phyloP scores from a whole-genome alignment of 2,888 invertebrate genomes.

The Congeria kusceri region DNA sequence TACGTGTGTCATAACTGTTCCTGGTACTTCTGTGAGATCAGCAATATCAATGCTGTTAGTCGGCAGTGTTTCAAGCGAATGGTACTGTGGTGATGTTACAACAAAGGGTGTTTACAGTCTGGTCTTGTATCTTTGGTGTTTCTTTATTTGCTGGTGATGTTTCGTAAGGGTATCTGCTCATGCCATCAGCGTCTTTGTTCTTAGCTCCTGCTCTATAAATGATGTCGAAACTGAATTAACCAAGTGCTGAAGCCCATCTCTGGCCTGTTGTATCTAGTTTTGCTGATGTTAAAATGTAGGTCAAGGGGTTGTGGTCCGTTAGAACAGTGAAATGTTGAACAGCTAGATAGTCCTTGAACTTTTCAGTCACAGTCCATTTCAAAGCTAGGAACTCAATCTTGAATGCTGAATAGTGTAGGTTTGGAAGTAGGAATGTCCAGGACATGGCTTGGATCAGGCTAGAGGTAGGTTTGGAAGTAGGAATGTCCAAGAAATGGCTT shows the following conservation, averaged over 20 bases:
- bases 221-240: not conserved
- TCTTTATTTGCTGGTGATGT: not conserved
- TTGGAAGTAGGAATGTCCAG: no score
- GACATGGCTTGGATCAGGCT: no score
- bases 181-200: not conserved
- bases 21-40: not conserved
- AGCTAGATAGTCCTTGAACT: no score
- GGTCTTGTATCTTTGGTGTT: not conserved
- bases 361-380: no score
- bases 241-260: not conserved
- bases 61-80: not conserved
- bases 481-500: no score
- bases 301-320: no score
- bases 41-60: not conserved
- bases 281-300: no score
- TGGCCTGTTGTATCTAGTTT: constrained; percentile 37
- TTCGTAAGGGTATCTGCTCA: not conserved
- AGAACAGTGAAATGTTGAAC: no score
- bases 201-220: not conserved
- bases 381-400: no score
- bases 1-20: not conserved
- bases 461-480: no score
- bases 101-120: not conserved
- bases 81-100: not conserved
- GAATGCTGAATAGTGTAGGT: no score